A percentile compares a stretch with the other conserved stretches of the same genome.
Evolutionary conservation across 2,113 vertebrate species (phyloP).

Genomic region (Petrocephalus zakoni): DNA sequence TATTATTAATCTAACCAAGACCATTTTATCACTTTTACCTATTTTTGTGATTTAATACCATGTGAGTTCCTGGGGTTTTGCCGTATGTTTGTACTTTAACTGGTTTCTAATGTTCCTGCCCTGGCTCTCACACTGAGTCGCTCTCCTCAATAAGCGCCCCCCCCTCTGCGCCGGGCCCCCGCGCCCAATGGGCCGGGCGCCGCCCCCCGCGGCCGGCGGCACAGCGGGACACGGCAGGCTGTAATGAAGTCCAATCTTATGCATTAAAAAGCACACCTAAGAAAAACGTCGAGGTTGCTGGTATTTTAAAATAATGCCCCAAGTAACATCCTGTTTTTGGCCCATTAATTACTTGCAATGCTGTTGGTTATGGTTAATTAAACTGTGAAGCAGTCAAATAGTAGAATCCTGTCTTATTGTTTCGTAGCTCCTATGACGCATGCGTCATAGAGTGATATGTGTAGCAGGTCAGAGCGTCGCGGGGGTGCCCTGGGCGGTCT

Average conservation of each 20-base stretch:
- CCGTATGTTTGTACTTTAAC: background rate
- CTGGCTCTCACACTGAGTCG: background rate
- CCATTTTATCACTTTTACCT: background rate
- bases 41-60: background rate
- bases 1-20: background rate
- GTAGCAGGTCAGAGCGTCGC: background rate
- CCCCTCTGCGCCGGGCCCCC: constrained; percentile 17
- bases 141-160: constrained; percentile 19
- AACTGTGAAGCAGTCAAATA: background rate
- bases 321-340: no score
- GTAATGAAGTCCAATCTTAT: background rate
- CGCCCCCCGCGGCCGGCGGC: no score
- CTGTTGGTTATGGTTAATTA: no score
- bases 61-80: background rate
- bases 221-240: background rate
- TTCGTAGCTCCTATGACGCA: background rate
- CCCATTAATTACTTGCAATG: no score
- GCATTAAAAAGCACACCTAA: background rate
- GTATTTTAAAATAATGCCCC: background rate
- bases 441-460: background rate
- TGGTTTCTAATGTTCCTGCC: background rate
- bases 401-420: background rate
- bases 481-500: no score
- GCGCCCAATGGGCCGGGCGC: no score
- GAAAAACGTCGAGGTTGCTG: background rate